Percentiles rank a stretch among this genome's conserved stretches.
These are phyloP conservation scores for Takifugu ocellatus DNA, from an alignment of 2,797 vertebrate genomes.

Conservation along the genomic window DNA sequence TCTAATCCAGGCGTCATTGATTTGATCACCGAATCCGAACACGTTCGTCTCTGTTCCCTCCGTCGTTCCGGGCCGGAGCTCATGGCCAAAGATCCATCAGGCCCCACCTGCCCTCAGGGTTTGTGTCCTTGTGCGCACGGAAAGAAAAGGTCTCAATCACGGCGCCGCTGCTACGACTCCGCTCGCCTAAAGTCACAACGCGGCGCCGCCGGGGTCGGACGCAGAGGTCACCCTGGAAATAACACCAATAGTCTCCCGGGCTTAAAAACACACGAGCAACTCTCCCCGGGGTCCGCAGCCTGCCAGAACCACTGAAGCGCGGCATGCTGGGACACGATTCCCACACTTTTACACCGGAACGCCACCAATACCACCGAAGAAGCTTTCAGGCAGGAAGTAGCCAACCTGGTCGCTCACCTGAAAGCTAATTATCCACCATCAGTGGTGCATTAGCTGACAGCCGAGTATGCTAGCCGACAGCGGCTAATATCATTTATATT, in stretches of 20 bases:
- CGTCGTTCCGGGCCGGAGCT: background rate
- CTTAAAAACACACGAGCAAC: conserved; percentile 41
- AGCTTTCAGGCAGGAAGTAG: too few relatives aligned
- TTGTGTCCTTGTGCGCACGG: conserved; percentile 31
- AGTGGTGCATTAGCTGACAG: too few relatives aligned
- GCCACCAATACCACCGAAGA: too few relatives aligned
- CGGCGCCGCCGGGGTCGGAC: conserved; percentile 23
- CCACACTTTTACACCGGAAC: conserved; percentile 16
- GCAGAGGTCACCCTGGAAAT: conserved; percentile 43
- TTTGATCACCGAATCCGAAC: too few relatives aligned
- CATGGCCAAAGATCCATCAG: conserved; percentile 20
- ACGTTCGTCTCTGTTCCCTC: background rate
- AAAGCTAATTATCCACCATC: too few relatives aligned
- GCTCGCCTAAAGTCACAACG: conserved; percentile 39
- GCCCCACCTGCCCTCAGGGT: conserved; percentile 19
- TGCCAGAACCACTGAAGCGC: background rate
- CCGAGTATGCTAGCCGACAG: too few relatives aligned
- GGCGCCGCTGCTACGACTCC: conserved; percentile 26
- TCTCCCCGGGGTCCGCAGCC: conserved; percentile 3
- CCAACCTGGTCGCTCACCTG: too few relatives aligned
- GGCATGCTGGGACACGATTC: background rate
- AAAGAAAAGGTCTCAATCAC: conserved; percentile 26
- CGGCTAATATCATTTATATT: too few relatives aligned
- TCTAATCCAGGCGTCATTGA: too few relatives aligned
- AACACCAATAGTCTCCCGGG: conserved; percentile 25